Evolutionary conservation across 2,888 invertebrate species (phyloP).

Genomic region (Ditula angustiorana): DNA sequence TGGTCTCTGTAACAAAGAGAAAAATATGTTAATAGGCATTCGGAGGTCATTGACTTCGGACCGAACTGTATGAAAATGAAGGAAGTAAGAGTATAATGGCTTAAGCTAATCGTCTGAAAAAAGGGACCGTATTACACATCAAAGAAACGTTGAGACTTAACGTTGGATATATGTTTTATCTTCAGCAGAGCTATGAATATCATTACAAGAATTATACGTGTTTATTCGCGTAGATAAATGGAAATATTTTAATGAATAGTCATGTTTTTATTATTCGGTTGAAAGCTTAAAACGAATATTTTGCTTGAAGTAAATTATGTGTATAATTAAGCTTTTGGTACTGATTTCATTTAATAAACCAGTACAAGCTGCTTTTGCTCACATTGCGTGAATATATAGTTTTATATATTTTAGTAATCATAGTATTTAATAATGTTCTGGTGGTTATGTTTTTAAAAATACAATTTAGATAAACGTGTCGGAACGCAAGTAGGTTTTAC

Average conservation of each 20-base stretch:
- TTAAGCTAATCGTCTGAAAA: not conserved
- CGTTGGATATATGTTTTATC: not conserved
- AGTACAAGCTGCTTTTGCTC: no score
- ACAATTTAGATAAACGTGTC: no score
- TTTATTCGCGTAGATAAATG: not conserved
- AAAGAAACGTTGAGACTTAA: not conserved
- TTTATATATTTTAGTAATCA: no score
- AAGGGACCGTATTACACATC: not conserved
- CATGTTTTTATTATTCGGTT: not conserved
- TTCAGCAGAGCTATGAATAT: not conserved
- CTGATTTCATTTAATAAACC: not conserved
- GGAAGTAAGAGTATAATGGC: not conserved
- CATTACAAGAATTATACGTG: not conserved
- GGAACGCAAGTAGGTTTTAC: no score
- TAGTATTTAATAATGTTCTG: no score
- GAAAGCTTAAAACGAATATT: not conserved
- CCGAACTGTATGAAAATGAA: not conserved
- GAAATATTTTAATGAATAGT: constrained; percentile 3
- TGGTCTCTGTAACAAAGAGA: constrained; percentile 43
- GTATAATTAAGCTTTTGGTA: not conserved
- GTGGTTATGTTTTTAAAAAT: no score
- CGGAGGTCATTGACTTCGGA: not conserved
- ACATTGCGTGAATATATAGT: no score
- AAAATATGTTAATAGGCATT: constrained; percentile 1
- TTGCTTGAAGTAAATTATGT: not conserved